These are phyloP conservation scores for Agrotis clavis DNA, from an alignment of 2,888 invertebrate species.

Conservation along the genomic window DNA sequence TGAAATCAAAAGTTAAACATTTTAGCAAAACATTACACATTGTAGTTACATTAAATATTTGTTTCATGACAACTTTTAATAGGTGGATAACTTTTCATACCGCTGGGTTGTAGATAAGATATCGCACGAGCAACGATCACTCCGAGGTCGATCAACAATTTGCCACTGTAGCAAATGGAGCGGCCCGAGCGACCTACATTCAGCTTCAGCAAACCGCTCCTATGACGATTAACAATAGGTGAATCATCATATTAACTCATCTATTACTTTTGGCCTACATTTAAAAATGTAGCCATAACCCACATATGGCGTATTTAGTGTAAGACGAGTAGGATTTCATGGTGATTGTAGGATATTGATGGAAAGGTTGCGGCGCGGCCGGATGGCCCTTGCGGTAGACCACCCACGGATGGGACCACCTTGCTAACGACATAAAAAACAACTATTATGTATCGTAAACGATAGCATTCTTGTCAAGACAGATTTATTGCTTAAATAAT, in stretches of 20 bases:
- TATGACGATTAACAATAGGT: constrained; percentile 86
- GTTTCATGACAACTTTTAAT: constrained; percentile 59
- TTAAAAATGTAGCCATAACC: constrained; percentile 68
- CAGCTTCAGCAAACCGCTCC: constrained; percentile 84
- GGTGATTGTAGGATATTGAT: constrained; percentile 66
- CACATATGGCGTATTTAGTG: constrained; percentile 60
- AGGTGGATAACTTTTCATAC: constrained; percentile 67
- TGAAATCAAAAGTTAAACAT: constrained; percentile 30
- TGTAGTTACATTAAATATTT: constrained; percentile 53
- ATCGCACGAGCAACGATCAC: constrained; percentile 81
- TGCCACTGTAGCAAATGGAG: constrained; percentile 88
- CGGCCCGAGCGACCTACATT: constrained; percentile 89
- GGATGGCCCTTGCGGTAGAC: constrained; percentile 76
- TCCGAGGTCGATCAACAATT: constrained; percentile 89
- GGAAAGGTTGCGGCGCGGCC: constrained; percentile 63
- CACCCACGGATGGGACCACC: constrained; percentile 80
- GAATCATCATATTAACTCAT: constrained; percentile 82
- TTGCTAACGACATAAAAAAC: constrained; percentile 71
- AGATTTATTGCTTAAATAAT: constrained; percentile 49
- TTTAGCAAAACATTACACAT: constrained; percentile 36
- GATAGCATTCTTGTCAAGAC: constrained; percentile 71
- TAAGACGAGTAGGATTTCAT: constrained; percentile 62
- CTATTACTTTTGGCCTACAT: constrained; percentile 77
- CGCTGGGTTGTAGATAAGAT: constrained; percentile 81
- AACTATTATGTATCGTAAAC: constrained; percentile 73